Evolutionary conservation across 2,888 invertebrate genomes (phyloP).

Genomic region (Pristionchus maxplancki): DNA sequence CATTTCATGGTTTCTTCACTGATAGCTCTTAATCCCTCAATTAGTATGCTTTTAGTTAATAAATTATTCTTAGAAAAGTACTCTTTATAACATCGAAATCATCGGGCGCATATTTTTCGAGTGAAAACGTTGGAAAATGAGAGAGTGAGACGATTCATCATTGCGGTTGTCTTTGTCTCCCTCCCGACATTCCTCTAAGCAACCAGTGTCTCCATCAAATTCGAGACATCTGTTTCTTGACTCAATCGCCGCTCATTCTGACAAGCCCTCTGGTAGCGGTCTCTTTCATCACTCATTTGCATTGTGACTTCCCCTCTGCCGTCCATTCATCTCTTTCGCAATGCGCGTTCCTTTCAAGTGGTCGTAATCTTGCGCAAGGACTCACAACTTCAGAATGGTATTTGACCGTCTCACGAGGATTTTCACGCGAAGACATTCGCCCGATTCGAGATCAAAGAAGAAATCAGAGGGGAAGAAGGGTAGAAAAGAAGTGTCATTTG

Average conservation of each 20-base stretch:
- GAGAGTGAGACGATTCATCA: too few relatives aligned
- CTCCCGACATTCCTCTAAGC: not conserved
- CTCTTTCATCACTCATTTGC: constrained; percentile 3
- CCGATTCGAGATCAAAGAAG: not conserved
- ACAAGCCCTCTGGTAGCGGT: not conserved
- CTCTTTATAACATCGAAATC: too few relatives aligned
- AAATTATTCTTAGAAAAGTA: too few relatives aligned
- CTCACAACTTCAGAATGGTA: not conserved
- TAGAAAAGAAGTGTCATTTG: not conserved
- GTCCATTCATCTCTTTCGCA: not conserved
- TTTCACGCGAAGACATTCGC: not conserved
- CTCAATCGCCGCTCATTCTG: not conserved
- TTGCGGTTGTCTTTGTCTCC: not conserved
- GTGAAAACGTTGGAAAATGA: too few relatives aligned
- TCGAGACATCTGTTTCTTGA: not conserved
- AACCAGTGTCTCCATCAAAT: not conserved
- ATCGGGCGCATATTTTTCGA: too few relatives aligned
- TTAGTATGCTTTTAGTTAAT: too few relatives aligned
- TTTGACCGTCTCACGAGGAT: constrained; percentile 10
- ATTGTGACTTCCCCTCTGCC: not conserved
- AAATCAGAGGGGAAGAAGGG: not conserved
- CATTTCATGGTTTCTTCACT: too few relatives aligned
- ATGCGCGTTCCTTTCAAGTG: not conserved
- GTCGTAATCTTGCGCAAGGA: not conserved
- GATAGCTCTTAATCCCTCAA: too few relatives aligned